Evolutionary conservation across 1,140 invertebrate genomes (phyloP).

Genomic region (Drosophila tsacasi): DNA sequence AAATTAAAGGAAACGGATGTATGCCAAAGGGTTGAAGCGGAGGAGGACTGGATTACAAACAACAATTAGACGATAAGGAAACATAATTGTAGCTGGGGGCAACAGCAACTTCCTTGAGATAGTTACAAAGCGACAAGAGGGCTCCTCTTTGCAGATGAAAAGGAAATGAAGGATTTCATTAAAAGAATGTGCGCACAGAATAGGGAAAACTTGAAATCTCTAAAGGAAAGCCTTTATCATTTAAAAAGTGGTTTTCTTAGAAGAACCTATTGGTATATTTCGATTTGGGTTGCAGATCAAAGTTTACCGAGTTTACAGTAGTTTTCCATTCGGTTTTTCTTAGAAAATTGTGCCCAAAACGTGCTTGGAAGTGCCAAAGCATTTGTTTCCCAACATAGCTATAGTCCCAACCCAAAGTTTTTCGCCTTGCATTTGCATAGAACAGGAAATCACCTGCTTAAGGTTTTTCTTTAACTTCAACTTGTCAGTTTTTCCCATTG

Average conservation of each 20-base stretch:
- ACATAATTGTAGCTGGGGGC: conserved; percentile 34
- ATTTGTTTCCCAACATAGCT: conserved; percentile 1
- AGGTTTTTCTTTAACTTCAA: conserved; percentile 47
- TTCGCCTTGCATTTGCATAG: conserved; percentile 25
- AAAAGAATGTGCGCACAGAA: conserved; percentile 15
- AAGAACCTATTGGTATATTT: not conserved
- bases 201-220: conserved; percentile 3
- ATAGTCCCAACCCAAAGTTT: conserved; percentile 14
- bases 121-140: conserved; percentile 7
- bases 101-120: conserved; percentile 15
- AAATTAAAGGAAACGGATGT: conserved; percentile 52
- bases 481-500: conserved; percentile 44
- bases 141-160: conserved; percentile 6
- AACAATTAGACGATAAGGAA: conserved; percentile 49
- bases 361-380: conserved; percentile 24
- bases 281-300: not conserved
- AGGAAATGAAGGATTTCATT: conserved; percentile 27
- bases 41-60: conserved; percentile 18
- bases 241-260: not conserved
- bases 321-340: conserved; percentile 25
- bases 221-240: not conserved
- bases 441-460: conserved; percentile 56
- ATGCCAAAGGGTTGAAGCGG: conserved; percentile 29
- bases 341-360: conserved; percentile 14
- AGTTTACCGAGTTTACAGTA: conserved; percentile 5